Base-by-base conservation (phyloP, 2,888 invertebrate species). In the Tridacna gigas region DNA sequence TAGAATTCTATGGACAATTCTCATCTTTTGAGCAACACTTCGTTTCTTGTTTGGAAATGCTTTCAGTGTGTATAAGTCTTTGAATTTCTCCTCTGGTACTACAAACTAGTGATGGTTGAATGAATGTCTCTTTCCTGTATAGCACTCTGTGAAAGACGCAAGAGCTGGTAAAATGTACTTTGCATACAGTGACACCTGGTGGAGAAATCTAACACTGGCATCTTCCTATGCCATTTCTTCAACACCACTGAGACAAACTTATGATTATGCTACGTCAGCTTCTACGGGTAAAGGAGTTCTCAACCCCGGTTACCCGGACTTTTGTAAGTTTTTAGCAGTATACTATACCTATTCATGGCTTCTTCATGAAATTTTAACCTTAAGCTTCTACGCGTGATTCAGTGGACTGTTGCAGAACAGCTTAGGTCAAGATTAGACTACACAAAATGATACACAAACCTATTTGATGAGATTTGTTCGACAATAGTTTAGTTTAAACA, bases 161-260 rank as follows among this genome's bases (percentile, higher is more conserved):
- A 71, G 25, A 26, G 71, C 71, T 5, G 71, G 71, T 25, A 71
- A 71, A 26, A 71, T 71, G 71, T 71, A 51, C 26, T 71, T 71
- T 71, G 71, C 71, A 0, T 71, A 71, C 51, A 51, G 51, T 3
- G 71, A 71, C 51, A 51, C 71, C 71, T 71, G 71, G 71, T 71
- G 71, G 71, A 28, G 51, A 15, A 20, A 48, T 13, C 71, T 71
- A 12, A 15, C 47, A 11, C 71, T 71, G 15, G 51, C 48, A 13
- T 71, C 71, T 7, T 37, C 71, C 7, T 71, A 47, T 25, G 71
- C 20, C 18, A 45, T 71, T 9, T 71, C 71, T 3, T 20, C 71
- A 3, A 71, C 71, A 25, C 71, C 71, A 4, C 51, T 71, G 11
- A 45, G 71, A 51, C 71, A 71, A 25, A 71, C 71, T 9, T 71